Percentiles rank a stretch among this genome's conserved stretches.
These are phyloP conservation scores for Plebejus melissa DNA, from an alignment of 2,888 invertebrate species.

Conservation along the genomic window DNA sequence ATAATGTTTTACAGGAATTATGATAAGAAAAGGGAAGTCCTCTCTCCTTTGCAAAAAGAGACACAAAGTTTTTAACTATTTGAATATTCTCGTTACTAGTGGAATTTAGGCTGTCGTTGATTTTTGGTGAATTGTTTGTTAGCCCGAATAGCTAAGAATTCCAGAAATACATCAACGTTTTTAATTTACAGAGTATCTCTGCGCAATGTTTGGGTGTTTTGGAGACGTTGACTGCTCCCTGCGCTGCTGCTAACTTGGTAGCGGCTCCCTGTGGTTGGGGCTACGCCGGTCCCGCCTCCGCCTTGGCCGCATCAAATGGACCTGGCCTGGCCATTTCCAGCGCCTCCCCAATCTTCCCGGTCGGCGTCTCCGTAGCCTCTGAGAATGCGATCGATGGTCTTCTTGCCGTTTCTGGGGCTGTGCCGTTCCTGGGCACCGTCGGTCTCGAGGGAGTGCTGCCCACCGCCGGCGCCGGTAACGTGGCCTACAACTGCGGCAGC, in stretches of 20 bases:
- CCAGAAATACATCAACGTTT: neutral
- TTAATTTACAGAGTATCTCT: constrained; percentile 38
- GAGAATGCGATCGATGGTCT: constrained; percentile 46
- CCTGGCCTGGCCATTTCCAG: constrained; percentile 42
- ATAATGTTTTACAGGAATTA: neutral
- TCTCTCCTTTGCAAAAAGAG: neutral
- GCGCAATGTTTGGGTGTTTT: constrained; percentile 36
- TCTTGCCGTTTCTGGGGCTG: constrained; percentile 40
- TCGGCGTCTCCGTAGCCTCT: constrained; percentile 42
- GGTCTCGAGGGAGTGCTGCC: constrained; percentile 45
- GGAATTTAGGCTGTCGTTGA: neutral
- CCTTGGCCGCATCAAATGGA: constrained; percentile 36
- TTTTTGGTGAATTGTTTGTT: neutral
- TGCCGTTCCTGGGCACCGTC: constrained; percentile 45
- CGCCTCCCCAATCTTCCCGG: constrained; percentile 41
- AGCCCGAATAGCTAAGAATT: neutral
- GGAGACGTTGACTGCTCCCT: constrained; percentile 28
- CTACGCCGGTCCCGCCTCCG: constrained; percentile 29
- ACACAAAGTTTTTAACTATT: neutral
- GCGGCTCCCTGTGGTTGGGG: constrained; percentile 28
- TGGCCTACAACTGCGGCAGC: constrained; percentile 43
- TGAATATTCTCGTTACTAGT: neutral
- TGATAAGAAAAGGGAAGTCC: neutral
- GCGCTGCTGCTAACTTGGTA: neutral
- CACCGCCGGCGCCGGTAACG: constrained; percentile 45